Conservation (phyloP, 1,140 invertebrate species). For the Musca vetustissima region DNA sequence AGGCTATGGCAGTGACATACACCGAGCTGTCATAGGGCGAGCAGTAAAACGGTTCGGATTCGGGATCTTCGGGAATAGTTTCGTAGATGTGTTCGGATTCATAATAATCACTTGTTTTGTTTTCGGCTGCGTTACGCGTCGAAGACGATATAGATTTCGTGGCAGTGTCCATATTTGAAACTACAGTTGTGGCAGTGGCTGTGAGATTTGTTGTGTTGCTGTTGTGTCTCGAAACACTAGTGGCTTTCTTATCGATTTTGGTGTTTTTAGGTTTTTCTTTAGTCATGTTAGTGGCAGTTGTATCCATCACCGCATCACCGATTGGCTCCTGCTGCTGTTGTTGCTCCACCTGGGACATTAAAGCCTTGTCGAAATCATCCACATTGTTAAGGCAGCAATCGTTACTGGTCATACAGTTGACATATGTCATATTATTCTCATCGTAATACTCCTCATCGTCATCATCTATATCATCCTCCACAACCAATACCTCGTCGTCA, state of each 20-base stretch:
- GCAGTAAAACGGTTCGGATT: constrained; percentile 66
- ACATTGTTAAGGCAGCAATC: constrained; percentile 44
- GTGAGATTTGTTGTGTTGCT: too few relatives aligned
- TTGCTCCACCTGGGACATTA: not conserved
- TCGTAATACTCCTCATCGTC: constrained; percentile 40
- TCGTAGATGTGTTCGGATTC: constrained; percentile 68
- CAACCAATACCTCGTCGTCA: constrained; percentile 26
- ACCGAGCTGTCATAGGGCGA: constrained; percentile 63
- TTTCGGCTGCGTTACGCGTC: not conserved
- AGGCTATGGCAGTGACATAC: constrained; percentile 44
- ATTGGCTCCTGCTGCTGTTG: not conserved
- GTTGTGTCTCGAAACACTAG: too few relatives aligned
- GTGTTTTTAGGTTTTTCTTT: too few relatives aligned
- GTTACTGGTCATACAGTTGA: constrained; percentile 42
- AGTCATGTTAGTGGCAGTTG: too few relatives aligned
- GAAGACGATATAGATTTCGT: not conserved
- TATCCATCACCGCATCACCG: too few relatives aligned
- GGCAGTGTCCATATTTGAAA: not conserved
- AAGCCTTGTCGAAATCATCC: constrained; percentile 41
- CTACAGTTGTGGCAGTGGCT: too few relatives aligned
- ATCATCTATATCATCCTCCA: constrained; percentile 38
- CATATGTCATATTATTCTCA: constrained; percentile 46
- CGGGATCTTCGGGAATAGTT: constrained; percentile 67
- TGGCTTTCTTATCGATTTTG: too few relatives aligned
- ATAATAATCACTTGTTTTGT: constrained; percentile 16